Conservation (phyloP, 2,888 invertebrate species). For the Trilocha varians region DNA sequence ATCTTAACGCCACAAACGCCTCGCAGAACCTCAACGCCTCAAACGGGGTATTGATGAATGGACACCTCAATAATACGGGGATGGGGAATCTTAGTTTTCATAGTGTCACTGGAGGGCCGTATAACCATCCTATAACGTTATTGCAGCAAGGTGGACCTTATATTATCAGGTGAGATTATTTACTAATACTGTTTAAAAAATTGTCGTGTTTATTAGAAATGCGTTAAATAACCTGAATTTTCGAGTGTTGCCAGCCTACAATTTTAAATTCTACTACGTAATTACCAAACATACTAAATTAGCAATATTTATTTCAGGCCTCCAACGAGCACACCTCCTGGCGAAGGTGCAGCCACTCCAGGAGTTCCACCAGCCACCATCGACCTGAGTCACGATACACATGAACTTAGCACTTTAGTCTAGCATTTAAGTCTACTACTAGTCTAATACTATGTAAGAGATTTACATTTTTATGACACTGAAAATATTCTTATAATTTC, state of each 20-base stretch:
- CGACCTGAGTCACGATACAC: conserved; percentile 77
- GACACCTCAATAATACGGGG: conserved; percentile 55
- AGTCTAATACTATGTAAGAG: too few species aligned
- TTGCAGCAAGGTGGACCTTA: conserved; percentile 72
- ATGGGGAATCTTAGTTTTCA: conserved; percentile 57
- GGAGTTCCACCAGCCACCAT: conserved; percentile 75
- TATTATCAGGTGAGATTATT: conserved; percentile 58
- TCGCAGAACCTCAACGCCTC: conserved; percentile 42
- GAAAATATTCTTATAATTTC: too few species aligned
- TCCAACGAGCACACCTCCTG: conserved; percentile 74
- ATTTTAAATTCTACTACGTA: too few species aligned
- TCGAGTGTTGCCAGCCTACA: too few species aligned
- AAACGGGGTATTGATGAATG: conserved; percentile 54
- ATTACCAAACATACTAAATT: too few species aligned
- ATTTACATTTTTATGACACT: too few species aligned
- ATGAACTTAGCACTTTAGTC: conserved; percentile 78
- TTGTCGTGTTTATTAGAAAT: neutral
- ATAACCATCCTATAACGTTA: conserved; percentile 59
- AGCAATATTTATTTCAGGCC: conserved; percentile 45
- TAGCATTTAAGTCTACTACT: conserved; percentile 23
- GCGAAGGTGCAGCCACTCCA: conserved; percentile 71
- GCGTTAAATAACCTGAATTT: too few species aligned
- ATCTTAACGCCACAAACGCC: conserved; percentile 34
- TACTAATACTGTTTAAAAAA: neutral
- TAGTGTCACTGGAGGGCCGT: conserved; percentile 49